Conservation (phyloP, 1,140 invertebrate species). For the Forficula auricularia region DNA sequence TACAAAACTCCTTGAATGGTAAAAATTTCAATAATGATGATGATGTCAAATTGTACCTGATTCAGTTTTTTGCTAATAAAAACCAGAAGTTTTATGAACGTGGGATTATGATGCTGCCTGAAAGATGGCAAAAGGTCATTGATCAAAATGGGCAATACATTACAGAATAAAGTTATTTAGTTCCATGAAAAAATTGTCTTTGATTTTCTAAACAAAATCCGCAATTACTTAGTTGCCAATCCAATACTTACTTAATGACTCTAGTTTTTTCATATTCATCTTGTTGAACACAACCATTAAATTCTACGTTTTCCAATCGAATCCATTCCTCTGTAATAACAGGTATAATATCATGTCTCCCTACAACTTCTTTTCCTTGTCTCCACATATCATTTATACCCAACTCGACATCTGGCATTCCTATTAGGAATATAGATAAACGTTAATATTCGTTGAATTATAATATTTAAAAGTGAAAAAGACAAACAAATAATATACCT, state of each 20-base stretch:
- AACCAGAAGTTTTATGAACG: no score
- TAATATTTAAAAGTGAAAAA: background rate
- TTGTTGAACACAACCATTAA: slow-evolving; percentile 83
- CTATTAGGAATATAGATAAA: slow-evolving; percentile 25
- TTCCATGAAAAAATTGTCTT: no score
- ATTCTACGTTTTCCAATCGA: slow-evolving; percentile 80
- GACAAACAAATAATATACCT: slow-evolving; percentile 28
- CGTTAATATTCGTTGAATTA: background rate
- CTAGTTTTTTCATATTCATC: slow-evolving; percentile 79
- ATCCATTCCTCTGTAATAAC: slow-evolving; percentile 99
- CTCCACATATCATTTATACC: slow-evolving; percentile 92
- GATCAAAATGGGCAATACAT: no score
- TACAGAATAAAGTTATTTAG: no score
- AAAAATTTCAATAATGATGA: no score
- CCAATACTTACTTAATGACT: slow-evolving; percentile 76
- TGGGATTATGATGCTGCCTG: no score
- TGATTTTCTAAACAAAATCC: no score
- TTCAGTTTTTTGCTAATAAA: no score
- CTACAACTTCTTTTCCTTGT: slow-evolving; percentile 96
- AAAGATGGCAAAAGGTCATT: no score
- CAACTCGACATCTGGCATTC: slow-evolving; percentile 89
- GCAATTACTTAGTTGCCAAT: no score
- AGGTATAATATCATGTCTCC: slow-evolving; percentile 96
- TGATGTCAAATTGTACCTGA: no score
- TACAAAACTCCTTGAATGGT: no score